Evolutionary conservation across 2,797 vertebrate species (phyloP).

Genomic region (Esox lucius): DNA sequence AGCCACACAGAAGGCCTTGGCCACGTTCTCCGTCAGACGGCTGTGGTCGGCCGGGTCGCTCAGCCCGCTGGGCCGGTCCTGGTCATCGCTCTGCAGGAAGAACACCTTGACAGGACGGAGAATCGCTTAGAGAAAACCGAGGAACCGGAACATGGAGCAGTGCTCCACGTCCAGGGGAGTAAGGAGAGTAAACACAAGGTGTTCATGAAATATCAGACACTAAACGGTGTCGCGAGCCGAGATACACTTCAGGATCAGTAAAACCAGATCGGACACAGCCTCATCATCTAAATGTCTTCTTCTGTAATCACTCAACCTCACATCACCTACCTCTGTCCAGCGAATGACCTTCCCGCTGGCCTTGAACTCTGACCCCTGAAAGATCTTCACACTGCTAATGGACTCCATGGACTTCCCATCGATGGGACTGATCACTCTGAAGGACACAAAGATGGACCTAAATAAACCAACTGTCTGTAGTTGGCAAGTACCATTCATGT

Average conservation of each 20-base stretch:
- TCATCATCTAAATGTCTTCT: too few species aligned
- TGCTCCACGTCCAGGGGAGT: not conserved
- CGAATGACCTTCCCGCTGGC: constrained; percentile 96
- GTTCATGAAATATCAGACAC: too few species aligned
- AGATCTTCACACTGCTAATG: constrained; percentile 95
- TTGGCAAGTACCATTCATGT: too few species aligned
- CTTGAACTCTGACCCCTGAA: constrained; percentile 96
- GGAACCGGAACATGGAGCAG: too few species aligned
- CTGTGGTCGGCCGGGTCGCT: constrained; percentile 97
- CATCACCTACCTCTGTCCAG: constrained; percentile 89
- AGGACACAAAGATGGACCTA: not conserved
- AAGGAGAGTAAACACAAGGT: not conserved
- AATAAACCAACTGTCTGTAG: too few species aligned
- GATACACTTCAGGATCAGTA: too few species aligned
- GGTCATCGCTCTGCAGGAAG: constrained; percentile 93
- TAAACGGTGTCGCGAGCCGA: too few species aligned
- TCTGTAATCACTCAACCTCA: too few species aligned
- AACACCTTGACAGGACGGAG: constrained; percentile 80
- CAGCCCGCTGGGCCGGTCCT: constrained; percentile 86
- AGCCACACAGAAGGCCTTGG: constrained; percentile 92
- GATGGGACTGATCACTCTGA: constrained; percentile 92
- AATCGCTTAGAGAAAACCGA: not conserved
- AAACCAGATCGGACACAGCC: too few species aligned
- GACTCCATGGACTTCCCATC: constrained; percentile 97
- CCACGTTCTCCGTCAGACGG: constrained; percentile 91